Evolutionary conservation across 2,888 invertebrate genomes (phyloP), one percentile per base, ranked within the genome.

Genomic region (Mactromeris polynyma): DNA sequence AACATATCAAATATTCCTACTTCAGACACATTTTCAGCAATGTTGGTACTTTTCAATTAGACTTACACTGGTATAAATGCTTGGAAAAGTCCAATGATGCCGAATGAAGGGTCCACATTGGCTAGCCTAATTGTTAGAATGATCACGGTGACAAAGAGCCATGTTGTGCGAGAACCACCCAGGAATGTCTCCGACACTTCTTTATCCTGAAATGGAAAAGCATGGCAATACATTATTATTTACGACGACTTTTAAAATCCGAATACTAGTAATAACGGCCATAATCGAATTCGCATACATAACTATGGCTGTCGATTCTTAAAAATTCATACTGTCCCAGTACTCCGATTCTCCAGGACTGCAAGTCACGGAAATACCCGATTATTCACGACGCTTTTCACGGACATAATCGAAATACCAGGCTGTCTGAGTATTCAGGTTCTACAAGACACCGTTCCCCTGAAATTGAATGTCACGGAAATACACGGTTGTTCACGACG

Each of bases 391-490:
- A 42, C 11, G 4, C 4, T 42, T 11, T 7, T 42, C n/a, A n/a
- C n/a, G n/a, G n/a, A n/a, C n/a, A n/a, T n/a, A n/a, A n/a, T n/a
- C 98, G 51, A 99, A 97, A 97, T 98, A 98, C 86, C 99, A 97
- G 82, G 99, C 99, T 96, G 98, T 98, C 94, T 99, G 97, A 92
- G 99, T n/a, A 21, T n/a, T n/a, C 9, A 58, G 58, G 17, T n/a
- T 58, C 26, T 58, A 7, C 99, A 51, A 3, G n/a, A 26, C n/a
- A 7, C n/a, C 58, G 19, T 58, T 58, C 21, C n/a, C 58, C 58
- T 58, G 58, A 58, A 58, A 58, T 58, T n/a, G 9, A n/a, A n/a
- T n/a, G 17, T 17, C n/a, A 51, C 58, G 58, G 58, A 58, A 58
- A 58, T n/a, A n/a, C 58, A 19, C 58, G n/a, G 21, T 58, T 58